Conservation (phyloP, 2,113 vertebrate species). For the Psittacara wagleri region DNA sequence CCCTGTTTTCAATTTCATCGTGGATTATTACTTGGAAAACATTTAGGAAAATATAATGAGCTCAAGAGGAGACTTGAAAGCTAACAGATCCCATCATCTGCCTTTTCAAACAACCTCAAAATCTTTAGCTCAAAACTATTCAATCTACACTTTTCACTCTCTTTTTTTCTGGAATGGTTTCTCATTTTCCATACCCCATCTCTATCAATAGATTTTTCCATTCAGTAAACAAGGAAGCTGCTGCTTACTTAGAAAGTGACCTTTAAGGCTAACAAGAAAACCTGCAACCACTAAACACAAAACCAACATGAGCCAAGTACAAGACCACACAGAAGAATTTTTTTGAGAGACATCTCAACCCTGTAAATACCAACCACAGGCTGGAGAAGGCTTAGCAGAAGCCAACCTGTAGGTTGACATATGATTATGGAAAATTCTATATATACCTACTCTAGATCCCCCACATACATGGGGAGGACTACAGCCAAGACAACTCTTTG, state of each 20-base stretch:
- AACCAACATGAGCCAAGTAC: not conserved
- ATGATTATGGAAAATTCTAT: not conserved
- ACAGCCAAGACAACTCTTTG: too few relatives aligned
- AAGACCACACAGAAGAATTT: fast-evolving
- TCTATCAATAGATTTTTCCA: not conserved
- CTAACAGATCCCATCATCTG: not conserved
- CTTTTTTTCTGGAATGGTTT: not conserved
- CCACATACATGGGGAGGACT: fast-evolving
- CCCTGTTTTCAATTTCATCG: not conserved
- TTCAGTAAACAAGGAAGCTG: not conserved
- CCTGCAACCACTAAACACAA: not conserved
- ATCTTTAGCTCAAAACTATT: not conserved
- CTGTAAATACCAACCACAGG: not conserved
- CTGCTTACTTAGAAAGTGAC: not conserved
- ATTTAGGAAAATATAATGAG: constrained; percentile 10
- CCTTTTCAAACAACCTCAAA: not conserved
- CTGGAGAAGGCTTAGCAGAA: not conserved
- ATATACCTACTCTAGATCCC: not conserved
- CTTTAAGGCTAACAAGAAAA: not conserved
- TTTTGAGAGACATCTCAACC: not conserved
- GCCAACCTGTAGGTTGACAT: fast-evolving
- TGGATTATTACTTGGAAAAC: constrained; percentile 3
- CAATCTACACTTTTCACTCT: not conserved
- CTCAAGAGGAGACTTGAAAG: not conserved
- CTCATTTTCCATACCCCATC: not conserved